Conservation (phyloP, 2,113 vertebrate species). For the Motacilla tschutschensis region DNA sequence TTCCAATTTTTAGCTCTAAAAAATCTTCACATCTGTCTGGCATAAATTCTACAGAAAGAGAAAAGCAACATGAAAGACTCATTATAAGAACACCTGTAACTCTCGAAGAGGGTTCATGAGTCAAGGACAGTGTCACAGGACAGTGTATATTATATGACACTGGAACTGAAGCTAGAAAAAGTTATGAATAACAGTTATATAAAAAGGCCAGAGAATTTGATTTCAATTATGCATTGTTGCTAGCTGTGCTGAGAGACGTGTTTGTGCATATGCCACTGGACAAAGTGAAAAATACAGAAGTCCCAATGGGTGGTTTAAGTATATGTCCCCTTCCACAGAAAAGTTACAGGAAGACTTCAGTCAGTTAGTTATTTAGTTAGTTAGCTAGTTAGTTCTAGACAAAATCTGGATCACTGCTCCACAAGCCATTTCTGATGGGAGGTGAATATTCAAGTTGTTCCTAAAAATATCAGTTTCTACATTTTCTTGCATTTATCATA, state of each 20-base stretch:
- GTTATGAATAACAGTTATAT: not conserved
- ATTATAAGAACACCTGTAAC: not conserved
- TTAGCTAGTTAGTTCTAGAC: not conserved
- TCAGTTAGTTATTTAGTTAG: not conserved
- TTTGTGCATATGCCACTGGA: not conserved
- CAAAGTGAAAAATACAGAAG: not conserved
- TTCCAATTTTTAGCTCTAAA: not conserved
- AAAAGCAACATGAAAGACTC: not conserved
- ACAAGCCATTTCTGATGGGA: not conserved
- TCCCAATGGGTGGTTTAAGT: not conserved
- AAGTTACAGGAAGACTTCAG: not conserved
- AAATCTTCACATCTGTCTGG: not conserved
- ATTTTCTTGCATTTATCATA: not conserved
- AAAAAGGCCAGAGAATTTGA: not conserved
- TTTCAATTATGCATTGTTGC: not conserved
- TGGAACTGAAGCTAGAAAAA: not conserved
- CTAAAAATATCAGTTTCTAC: not conserved
- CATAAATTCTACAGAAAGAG: not conserved
- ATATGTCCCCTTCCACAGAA: not conserved
- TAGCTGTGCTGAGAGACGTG: not conserved
- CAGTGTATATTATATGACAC: not conserved
- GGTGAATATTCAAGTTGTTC: not conserved
- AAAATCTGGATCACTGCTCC: not conserved
- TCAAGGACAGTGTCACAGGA: not conserved
- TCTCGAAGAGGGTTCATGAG: not conserved